These are phyloP conservation scores for Hydrocynus forskahlii DNA, from an alignment of 2,797 vertebrate species.

Conservation along the genomic window DNA sequence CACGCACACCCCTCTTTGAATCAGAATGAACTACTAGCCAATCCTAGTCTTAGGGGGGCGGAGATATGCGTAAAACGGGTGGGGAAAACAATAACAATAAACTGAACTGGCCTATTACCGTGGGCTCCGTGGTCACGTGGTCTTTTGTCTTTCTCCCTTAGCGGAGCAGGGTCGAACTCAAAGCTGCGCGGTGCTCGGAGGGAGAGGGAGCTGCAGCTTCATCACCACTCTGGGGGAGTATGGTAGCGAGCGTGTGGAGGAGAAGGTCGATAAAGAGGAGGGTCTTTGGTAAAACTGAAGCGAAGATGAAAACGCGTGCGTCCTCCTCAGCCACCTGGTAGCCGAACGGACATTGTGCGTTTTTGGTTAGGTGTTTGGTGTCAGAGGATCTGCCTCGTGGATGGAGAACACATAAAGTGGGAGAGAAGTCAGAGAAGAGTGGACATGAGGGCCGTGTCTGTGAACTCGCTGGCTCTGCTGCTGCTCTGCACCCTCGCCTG, in stretches of 20 bases:
- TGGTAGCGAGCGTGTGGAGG: background rate
- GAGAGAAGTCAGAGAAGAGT: background rate
- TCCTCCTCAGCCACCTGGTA: background rate
- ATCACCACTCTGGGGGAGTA: background rate
- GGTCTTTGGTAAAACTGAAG: background rate
- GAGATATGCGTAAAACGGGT: background rate
- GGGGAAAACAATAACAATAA: background rate
- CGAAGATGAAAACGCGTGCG: slow-evolving; percentile 7
- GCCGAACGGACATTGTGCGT: background rate
- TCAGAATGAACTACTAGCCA: background rate
- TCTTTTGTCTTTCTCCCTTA: background rate
- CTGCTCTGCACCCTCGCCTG: slow-evolving; percentile 74
- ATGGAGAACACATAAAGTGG: slow-evolving; percentile 9
- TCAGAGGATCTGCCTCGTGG: background rate
- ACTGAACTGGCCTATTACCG: background rate
- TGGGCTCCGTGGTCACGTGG: background rate
- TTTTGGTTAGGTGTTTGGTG: background rate
- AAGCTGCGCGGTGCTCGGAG: background rate
- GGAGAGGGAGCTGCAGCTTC: background rate
- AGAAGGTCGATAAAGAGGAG: background rate
- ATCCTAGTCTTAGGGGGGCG: background rate
- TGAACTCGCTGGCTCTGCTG: slow-evolving; percentile 77
- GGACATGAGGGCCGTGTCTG: slow-evolving; percentile 72
- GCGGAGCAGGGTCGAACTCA: background rate
- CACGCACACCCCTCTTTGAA: background rate